A percentile compares a stretch with the other conserved stretches of the same genome.
Evolutionary conservation across 2,113 vertebrate species (phyloP).

Genomic region (Oreochromis niloticus): DNA sequence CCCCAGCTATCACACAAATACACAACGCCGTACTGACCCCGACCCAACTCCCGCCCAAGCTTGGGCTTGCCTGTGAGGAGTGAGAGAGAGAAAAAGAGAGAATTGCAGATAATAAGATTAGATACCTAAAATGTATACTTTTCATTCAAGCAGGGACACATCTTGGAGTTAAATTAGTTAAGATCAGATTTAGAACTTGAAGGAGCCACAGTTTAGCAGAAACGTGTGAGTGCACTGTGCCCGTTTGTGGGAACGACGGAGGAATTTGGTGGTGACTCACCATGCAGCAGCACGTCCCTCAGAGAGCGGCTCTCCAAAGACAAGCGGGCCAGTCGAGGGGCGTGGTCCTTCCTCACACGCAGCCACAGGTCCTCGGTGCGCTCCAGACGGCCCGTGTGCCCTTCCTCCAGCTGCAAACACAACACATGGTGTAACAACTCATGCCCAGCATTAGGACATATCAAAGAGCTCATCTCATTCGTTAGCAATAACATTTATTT

Average conservation of each 20-base stretch:
- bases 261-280: slow-evolving; percentile 52
- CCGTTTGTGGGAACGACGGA: background rate
- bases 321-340: slow-evolving; percentile 89
- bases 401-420: slow-evolving; percentile 83
- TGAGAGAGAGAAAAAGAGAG: background rate
- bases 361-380: slow-evolving; percentile 96
- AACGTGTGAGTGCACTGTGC: background rate
- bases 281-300: slow-evolving; percentile 86
- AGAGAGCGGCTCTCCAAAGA: slow-evolving; percentile 95
- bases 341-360: slow-evolving; percentile 93
- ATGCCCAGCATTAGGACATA: background rate
- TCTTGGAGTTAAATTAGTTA: background rate
- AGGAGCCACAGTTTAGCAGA: background rate
- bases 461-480: background rate
- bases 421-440: background rate
- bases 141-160: background rate
- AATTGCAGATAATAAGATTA: background rate
- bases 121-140: background rate
- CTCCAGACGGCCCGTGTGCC: slow-evolving; percentile 93
- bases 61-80: slow-evolving; percentile 84
- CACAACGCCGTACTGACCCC: slow-evolving; percentile 96
- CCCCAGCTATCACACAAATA: slow-evolving; percentile 96
- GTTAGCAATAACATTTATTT: background rate
- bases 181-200: background rate
- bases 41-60: slow-evolving; percentile 89